Evolutionary conservation across 2,113 vertebrate genomes (phyloP).

Genomic region (Passerina amoena): DNA sequence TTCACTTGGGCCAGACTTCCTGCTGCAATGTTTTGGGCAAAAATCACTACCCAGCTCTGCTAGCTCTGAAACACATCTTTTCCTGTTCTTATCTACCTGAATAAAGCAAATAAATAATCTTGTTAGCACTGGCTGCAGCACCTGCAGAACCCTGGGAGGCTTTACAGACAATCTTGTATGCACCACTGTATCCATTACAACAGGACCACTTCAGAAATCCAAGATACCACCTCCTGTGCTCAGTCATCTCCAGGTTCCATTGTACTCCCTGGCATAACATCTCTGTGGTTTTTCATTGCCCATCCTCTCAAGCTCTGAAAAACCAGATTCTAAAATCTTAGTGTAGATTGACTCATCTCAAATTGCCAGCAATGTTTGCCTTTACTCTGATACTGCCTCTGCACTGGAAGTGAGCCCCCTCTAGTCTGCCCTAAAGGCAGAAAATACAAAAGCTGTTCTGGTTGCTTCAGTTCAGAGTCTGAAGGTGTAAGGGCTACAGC

Average conservation of each 20-base stretch:
- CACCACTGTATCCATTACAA: neutral
- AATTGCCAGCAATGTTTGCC: neutral
- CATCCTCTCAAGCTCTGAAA: neutral
- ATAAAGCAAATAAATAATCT: neutral
- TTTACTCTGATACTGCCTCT: neutral
- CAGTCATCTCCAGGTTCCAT: neutral
- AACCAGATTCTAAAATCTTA: neutral
- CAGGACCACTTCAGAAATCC: neutral
- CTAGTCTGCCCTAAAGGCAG: neutral
- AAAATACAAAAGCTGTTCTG: neutral
- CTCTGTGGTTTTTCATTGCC: neutral
- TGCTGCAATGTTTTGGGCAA: neutral
- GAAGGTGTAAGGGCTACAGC: neutral
- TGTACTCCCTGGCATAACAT: neutral
- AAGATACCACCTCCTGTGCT: neutral
- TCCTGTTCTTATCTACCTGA: neutral
- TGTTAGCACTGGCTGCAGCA: neutral
- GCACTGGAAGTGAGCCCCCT: neutral
- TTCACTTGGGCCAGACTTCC: neutral
- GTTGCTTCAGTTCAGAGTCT: neutral
- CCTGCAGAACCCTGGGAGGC: neutral
- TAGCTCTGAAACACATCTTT: neutral
- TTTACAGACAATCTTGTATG: neutral
- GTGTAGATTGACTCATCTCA: neutral
- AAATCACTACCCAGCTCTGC: neutral